Percentiles rank a stretch among this genome's conserved stretches.
These are phyloP conservation scores for Apamea crenata DNA, from an alignment of 2,888 invertebrate genomes.

Conservation along the genomic window DNA sequence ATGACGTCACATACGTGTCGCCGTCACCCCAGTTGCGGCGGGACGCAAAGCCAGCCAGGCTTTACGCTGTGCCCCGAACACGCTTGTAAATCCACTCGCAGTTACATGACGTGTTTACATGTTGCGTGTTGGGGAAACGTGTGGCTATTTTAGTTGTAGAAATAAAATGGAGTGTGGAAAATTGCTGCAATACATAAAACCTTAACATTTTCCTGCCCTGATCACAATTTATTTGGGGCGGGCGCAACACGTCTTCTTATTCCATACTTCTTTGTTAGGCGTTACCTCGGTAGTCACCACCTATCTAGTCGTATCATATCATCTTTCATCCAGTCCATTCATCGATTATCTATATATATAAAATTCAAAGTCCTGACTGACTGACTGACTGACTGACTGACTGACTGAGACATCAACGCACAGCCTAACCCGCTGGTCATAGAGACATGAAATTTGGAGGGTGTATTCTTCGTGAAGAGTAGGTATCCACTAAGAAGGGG, in stretches of 20 bases:
- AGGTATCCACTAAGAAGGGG: too few species aligned
- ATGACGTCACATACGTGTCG: conserved; percentile 17
- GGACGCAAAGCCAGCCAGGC: conserved; percentile 56
- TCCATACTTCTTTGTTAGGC: neutral
- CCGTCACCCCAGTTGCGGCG: conserved; percentile 45
- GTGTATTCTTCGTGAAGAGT: too few species aligned
- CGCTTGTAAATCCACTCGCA: conserved; percentile 52
- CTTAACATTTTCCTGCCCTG: neutral
- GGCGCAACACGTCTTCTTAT: neutral
- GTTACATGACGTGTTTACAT: conserved; percentile 50
- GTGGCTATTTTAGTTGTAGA: conserved; percentile 2
- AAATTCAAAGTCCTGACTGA: too few species aligned
- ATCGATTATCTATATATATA: too few species aligned
- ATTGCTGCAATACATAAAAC: neutral
- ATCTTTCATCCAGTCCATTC: neutral
- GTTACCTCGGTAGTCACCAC: neutral
- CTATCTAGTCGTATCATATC: neutral
- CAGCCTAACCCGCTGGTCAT: too few species aligned
- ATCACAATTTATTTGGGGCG: neutral
- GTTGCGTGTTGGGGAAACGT: conserved; percentile 27
- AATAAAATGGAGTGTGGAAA: conserved; percentile 13
- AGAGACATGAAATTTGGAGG: too few species aligned
- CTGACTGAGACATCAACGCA: too few species aligned
- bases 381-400: too few species aligned
- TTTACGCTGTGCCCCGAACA: conserved; percentile 37